Conservation (phyloP, 2,888 invertebrate genomes). For the Helleia helle region DNA sequence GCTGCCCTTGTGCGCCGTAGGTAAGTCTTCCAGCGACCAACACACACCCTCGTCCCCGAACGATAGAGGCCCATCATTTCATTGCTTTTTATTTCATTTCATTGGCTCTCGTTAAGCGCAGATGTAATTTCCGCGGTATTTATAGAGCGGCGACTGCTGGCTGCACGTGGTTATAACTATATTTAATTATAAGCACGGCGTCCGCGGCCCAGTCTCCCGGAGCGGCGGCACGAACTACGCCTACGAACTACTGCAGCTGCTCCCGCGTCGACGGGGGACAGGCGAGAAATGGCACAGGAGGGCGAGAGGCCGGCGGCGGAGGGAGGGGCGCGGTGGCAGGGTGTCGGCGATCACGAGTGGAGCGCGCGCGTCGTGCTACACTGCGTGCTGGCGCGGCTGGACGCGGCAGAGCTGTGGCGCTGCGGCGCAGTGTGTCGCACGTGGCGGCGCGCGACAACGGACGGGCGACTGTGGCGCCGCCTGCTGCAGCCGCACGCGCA, state of each 20-base stretch:
- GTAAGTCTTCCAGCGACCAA: no score
- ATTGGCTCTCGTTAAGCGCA: no score
- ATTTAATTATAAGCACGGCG: no score
- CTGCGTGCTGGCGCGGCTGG: constrained; percentile 34
- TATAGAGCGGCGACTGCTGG: no score
- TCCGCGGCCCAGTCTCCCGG: no score
- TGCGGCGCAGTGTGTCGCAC: constrained; percentile 36
- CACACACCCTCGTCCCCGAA: no score
- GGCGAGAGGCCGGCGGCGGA: not conserved
- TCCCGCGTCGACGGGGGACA: not conserved
- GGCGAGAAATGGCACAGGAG: not conserved
- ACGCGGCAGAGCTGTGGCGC: constrained; percentile 29
- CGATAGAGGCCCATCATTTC: no score
- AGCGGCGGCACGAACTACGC: no score
- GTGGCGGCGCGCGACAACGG: constrained; percentile 40
- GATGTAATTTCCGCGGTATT: no score
- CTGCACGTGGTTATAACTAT: no score
- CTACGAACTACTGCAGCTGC: not conserved
- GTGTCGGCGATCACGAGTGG: constrained; percentile 11
- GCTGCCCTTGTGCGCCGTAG: no score
- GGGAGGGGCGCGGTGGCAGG: constrained; percentile 13
- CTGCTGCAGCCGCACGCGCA: constrained; percentile 24
- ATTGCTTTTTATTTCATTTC: no score
- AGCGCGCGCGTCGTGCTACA: constrained; percentile 23
- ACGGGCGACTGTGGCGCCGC: constrained; percentile 37